Percentiles rank a stretch among this genome's conserved stretches.
Evolutionary conservation across 2,888 invertebrate genomes (phyloP).

Genomic region (Oeneis ivallda): DNA sequence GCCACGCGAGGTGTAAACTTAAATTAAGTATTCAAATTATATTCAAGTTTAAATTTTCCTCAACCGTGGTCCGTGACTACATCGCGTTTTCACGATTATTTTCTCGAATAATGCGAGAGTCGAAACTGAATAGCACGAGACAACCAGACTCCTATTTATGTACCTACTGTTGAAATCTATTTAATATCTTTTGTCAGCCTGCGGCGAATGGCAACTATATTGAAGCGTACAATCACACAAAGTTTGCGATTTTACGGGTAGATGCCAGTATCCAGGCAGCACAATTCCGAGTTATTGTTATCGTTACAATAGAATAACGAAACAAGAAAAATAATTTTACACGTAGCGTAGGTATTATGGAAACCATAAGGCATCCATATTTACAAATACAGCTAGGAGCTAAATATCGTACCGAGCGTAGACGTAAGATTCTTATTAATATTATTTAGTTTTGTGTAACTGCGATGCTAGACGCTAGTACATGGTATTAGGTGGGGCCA

Average conservation of each 20-base stretch:
- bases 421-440: too few relatives aligned
- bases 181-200: not conserved
- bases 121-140: not conserved
- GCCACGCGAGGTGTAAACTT: slow-evolving; percentile 8
- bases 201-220: not conserved
- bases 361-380: too few relatives aligned
- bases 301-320: not conserved
- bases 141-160: too few relatives aligned
- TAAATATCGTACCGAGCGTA: too few relatives aligned
- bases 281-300: not conserved
- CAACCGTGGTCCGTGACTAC: slow-evolving; percentile 14
- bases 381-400: too few relatives aligned
- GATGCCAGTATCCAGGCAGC: not conserved
- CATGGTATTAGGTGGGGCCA: too few relatives aligned
- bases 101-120: not conserved
- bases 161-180: not conserved
- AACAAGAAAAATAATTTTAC: not conserved
- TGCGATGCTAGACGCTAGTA: too few relatives aligned
- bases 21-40: slow-evolving; percentile 10
- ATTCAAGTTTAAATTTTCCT: slow-evolving; percentile 15
- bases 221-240: not conserved
- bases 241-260: not conserved
- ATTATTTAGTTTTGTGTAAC: too few relatives aligned
- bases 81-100: slow-evolving; percentile 1
- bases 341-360: too few relatives aligned